Percentiles rank a stretch among this genome's conserved stretches.
Conservation (phyloP, 1,140 invertebrate genomes). For the Leptinotarsa defecta region DNA sequence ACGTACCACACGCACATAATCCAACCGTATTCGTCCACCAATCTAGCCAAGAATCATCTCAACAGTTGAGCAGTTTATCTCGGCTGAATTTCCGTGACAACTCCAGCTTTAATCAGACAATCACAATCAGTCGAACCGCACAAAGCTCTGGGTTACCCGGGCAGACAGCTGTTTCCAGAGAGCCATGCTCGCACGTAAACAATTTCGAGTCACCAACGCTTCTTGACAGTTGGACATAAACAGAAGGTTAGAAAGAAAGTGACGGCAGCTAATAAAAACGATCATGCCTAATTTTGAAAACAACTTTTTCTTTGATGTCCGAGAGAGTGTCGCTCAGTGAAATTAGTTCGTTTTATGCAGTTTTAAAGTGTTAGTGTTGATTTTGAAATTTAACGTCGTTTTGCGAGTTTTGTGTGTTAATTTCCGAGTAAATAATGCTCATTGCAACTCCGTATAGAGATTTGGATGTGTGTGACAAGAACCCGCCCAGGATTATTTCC, state of each 20-base stretch:
- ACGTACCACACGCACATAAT: too few relatives aligned
- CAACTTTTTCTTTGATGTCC: constrained; percentile 18
- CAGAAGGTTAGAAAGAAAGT: background rate
- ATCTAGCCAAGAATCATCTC: background rate
- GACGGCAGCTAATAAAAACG: background rate
- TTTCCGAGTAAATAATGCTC: constrained; percentile 32
- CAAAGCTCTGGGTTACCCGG: constrained; percentile 11
- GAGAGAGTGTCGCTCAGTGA: background rate
- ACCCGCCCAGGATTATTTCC: constrained; percentile 40
- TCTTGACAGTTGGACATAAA: constrained; percentile 8
- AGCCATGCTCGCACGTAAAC: constrained; percentile 13
- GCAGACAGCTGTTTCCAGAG: constrained; percentile 14
- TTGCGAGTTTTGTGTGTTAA: background rate
- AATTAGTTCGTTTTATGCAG: background rate
- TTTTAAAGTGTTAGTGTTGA: constrained; percentile 9
- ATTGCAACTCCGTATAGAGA: constrained; percentile 38
- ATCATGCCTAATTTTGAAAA: constrained; percentile 12
- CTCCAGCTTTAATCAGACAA: constrained; percentile 14
- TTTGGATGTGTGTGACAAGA: constrained; percentile 38
- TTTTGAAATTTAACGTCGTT: background rate
- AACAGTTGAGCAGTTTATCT: constrained; percentile 19
- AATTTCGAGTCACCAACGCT: background rate
- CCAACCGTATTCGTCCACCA: too few relatives aligned
- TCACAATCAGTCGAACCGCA: constrained; percentile 4
- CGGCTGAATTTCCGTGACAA: background rate